A percentile compares a stretch with the other conserved stretches of the same genome.
Conservation (phyloP, 1,140 invertebrate genomes). For the Trachelipus rathkii region DNA sequence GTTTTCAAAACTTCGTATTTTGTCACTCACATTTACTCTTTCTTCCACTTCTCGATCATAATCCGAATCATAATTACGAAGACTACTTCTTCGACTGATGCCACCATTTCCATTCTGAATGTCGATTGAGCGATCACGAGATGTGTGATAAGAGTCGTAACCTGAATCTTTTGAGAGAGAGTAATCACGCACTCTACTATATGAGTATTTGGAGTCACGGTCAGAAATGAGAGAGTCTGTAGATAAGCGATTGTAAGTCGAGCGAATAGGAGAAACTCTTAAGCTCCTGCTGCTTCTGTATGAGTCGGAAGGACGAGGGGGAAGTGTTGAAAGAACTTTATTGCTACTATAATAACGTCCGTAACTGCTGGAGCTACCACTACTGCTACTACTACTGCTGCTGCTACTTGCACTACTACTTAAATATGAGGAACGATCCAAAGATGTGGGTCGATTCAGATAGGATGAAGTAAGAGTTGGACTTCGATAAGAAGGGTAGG, state of each 20-base stretch:
- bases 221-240: not conserved
- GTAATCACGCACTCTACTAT: not conserved
- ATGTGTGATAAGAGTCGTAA: not conserved
- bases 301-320: not conserved
- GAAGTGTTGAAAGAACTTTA: not conserved
- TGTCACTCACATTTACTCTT: not conserved
- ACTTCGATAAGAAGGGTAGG: not conserved
- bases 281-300: not conserved
- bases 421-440: not conserved
- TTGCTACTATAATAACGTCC: not conserved
- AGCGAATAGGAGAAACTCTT: not conserved
- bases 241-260: not conserved
- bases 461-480: not conserved
- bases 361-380: not conserved
- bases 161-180: not conserved
- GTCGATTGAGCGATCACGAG: not conserved
- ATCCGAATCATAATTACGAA: not conserved
- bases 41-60: not conserved
- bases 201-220: not conserved
- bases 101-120: not conserved
- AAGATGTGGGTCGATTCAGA: not conserved
- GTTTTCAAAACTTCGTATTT: not conserved
- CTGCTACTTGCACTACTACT: not conserved
- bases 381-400: not conserved
- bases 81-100: not conserved